Evolutionary conservation across 1,140 invertebrate species (phyloP).

Genomic region (Thalassaphorura encarpata): DNA sequence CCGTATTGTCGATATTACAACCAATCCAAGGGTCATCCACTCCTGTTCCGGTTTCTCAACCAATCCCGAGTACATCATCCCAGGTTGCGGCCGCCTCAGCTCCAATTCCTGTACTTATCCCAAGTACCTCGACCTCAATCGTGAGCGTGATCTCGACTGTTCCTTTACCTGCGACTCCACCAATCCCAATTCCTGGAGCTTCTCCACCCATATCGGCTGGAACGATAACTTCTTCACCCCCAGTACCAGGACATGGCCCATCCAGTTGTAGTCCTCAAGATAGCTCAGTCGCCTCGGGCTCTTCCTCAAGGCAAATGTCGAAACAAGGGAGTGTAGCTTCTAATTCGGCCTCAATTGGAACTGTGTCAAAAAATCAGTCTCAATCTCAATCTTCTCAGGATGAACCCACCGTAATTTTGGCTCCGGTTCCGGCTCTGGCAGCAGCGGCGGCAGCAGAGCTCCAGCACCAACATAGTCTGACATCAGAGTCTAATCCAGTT

Average conservation of each 20-base stretch:
- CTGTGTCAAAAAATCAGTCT: no score
- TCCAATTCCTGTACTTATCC: no score
- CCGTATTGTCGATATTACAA: no score
- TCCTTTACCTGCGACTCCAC: neutral
- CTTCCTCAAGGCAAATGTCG: neutral
- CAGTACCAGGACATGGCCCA: no score
- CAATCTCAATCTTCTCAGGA: no score
- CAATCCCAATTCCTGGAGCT: neutral
- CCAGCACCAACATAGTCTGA: neutral
- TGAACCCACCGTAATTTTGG: no score
- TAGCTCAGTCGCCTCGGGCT: neutral
- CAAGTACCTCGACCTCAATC: no score
- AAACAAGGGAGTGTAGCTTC: slow-evolving; percentile 1
- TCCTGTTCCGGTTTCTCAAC: neutral
- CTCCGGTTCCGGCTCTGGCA: neutral
- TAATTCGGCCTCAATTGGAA: neutral
- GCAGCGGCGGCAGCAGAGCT: neutral
- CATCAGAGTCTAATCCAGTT: neutral
- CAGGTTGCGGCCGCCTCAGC: neutral
- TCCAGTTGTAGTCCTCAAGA: neutral
- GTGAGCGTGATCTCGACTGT: no score
- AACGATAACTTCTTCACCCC: no score
- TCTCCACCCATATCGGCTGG: neutral
- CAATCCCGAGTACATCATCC: neutral
- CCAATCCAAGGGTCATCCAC: no score